phyloP scores from a whole-genome alignment of 1,140 invertebrate genomes.

The Lepidurus arcticus region DNA sequence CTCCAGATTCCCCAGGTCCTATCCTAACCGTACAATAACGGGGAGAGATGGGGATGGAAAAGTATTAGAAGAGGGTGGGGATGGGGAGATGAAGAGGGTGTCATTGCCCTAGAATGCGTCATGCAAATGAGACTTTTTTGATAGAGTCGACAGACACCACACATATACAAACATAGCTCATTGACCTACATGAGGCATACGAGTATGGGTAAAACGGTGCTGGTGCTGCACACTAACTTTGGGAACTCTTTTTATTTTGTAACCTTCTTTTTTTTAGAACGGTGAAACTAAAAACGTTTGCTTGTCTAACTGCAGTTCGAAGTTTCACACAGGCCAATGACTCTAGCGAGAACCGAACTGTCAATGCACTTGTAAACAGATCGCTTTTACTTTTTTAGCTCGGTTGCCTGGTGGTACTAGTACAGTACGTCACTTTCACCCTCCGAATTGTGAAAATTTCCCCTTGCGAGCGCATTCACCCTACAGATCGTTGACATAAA shows the following conservation, averaged over 20 bases:
- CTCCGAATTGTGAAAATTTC: background rate
- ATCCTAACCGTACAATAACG: background rate
- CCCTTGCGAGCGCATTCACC: background rate
- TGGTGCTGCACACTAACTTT: background rate
- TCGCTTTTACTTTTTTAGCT: background rate
- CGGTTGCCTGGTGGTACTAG: background rate
- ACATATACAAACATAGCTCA: constrained; percentile 14
- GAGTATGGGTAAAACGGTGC: background rate
- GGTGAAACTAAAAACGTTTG: background rate
- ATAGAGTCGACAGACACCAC: background rate
- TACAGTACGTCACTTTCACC: constrained; percentile 17
- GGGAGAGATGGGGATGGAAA: background rate
- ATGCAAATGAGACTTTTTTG: background rate
- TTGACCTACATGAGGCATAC: background rate
- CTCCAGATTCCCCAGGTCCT: background rate
- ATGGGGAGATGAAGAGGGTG: background rate
- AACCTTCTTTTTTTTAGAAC: background rate
- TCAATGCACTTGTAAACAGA: background rate
- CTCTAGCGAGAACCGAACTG: background rate
- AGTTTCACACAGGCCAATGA: background rate
- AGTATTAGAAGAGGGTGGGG: background rate
- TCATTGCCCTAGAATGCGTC: constrained; percentile 21
- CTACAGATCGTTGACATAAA: background rate
- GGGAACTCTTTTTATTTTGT: background rate
- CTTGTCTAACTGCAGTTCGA: background rate